Percentiles rank a stretch among this genome's conserved stretches.
phyloP scores from a whole-genome alignment of 2,888 invertebrate species.

The Acrobasis consociella region DNA sequence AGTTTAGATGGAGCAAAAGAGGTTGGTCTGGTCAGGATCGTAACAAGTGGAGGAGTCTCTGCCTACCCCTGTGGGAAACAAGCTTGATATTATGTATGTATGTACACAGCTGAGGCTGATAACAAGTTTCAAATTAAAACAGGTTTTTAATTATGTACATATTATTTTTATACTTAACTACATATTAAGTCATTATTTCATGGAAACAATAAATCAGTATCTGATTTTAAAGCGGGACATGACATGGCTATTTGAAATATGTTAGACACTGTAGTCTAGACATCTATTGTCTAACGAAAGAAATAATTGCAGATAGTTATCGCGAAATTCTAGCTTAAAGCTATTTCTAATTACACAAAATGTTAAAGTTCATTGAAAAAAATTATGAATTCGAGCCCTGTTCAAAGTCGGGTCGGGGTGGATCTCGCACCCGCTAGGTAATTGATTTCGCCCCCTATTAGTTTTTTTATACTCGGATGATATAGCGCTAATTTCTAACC shows the following conservation, averaged over 20 bases:
- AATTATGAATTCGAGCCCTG: not conserved
- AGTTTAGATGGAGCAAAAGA: no score
- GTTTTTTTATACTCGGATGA: no score
- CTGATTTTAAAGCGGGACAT: not conserved
- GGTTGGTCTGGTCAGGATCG: no score
- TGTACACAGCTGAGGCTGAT: no score
- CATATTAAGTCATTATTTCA: not conserved
- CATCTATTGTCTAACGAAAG: no score
- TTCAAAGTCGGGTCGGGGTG: not conserved
- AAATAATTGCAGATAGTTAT: constrained; percentile 3
- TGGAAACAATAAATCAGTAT: not conserved
- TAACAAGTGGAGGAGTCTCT: no score
- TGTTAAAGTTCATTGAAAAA: not conserved
- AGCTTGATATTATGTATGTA: no score
- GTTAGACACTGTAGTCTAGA: not conserved
- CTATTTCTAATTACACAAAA: not conserved
- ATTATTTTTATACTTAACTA: no score
- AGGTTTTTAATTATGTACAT: not conserved
- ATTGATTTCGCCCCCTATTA: not conserved
- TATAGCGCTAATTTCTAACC: no score
- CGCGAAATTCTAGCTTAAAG: not conserved
- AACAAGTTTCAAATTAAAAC: not conserved
- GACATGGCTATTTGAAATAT: not conserved
- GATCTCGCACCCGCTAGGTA: not conserved
- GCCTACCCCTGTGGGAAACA: no score